Base-by-base conservation (phyloP, 92 coral and sea anemone species). In the Epizoanthus illoricatus region DNA sequence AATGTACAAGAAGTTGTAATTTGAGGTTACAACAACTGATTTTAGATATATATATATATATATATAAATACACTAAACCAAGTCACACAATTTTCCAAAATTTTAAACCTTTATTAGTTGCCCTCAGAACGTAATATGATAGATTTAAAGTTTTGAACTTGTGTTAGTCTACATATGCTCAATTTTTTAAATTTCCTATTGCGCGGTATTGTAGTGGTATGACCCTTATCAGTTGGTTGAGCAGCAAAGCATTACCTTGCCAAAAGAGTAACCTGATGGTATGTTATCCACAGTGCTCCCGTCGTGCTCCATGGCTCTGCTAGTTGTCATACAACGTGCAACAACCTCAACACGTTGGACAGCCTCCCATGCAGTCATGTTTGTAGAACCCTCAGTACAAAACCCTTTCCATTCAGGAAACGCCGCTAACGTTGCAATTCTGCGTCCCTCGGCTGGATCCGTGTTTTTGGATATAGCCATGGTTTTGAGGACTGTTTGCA, bases 351-450 rank as follows among this genome's bases (percentile, higher is more conserved):
- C 40, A 33, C 11, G 73, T 69, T 16, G 73, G 43, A 69, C 73
- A 69, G 73, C 73, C 28, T 69, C 54, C 73, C 73, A 69, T 36
- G 47, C 73, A 36, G 19, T 36, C 73, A 69, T 69, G 43, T 9
- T 13, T 3, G n/a, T 4, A 11, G 23, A 69, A 47, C 42, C 73
- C 20, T 69, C 42, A 12, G 73, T 15, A 69, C 7, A 11, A 47
- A 69, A 69, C 47, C 73, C 73, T 69, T 40, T 20, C 73, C 73
- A 69, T 17, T 3, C n/a, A 28, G 73, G 73, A 3, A 69, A 69
- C 10, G 73, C 73, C 8, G 73, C 73, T n/a, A 69, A 13, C 17
- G 73, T 69, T 69, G 73, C 73, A 69, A 69, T 69, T 69, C 73
- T 16, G 43, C 73, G 73, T 69, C 73, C 73, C 7, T 69, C 73